Percentiles rank a stretch among this genome's conserved stretches.
Conservation (phyloP, 1,140 invertebrate genomes). For the Carcinoscorpius rotundicauda region DNA sequence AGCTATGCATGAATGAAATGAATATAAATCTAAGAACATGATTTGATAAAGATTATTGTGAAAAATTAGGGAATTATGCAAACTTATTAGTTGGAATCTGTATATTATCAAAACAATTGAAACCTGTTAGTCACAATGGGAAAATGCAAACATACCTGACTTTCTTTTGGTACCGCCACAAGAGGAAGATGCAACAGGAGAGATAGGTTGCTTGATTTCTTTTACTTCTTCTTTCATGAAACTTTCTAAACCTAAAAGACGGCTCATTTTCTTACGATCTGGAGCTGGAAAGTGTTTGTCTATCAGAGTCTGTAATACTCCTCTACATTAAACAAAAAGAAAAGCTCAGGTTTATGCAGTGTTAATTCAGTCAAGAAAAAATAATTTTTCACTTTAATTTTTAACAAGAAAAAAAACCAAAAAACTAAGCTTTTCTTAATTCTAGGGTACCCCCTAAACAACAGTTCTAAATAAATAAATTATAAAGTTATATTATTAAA, state of each 20-base stretch:
- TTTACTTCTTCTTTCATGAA: slow-evolving; percentile 4
- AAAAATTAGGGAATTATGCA: no score
- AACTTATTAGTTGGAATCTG: no score
- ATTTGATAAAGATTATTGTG: no score
- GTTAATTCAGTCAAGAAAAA: background rate
- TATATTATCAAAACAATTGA: no score
- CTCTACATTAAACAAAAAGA: slow-evolving; percentile 33
- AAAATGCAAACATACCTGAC: slow-evolving; percentile 31
- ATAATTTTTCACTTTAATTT: background rate
- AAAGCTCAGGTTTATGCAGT: background rate
- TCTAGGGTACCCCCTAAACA: background rate
- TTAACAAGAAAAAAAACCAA: background rate
- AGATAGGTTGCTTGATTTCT: slow-evolving; percentile 16
- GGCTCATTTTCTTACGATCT: slow-evolving; percentile 63
- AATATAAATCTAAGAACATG: no score
- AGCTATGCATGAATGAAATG: no score
- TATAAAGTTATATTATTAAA: no score
- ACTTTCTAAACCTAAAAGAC: slow-evolving; percentile 56
- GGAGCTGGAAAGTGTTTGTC: slow-evolving; percentile 96
- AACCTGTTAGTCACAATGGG: background rate
- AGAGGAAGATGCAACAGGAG: slow-evolving; percentile 12
- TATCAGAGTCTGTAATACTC: slow-evolving; percentile 85
- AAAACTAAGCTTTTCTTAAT: background rate
- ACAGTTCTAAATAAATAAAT: no score
- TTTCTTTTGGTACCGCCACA: slow-evolving; percentile 41